A percentile compares a stretch with the other conserved stretches of the same genome.
These are phyloP conservation scores for Hemicentrotus pulcherrimus DNA, from an alignment of 35 echinoderm and acorn worm genomes.

Conservation along the genomic window DNA sequence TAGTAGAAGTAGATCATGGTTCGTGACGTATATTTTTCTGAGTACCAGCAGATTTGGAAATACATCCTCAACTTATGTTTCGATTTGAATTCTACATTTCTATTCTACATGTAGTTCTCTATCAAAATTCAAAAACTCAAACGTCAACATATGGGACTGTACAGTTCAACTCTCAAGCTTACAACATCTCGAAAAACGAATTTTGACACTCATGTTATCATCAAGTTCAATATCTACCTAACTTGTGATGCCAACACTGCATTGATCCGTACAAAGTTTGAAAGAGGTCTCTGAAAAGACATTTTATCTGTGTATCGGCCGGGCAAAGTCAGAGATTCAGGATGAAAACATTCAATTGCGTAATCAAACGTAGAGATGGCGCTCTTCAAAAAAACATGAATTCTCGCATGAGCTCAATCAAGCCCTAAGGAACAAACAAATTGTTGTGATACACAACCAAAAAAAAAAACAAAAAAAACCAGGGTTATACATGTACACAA, in stretches of 20 bases:
- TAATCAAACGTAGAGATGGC: neutral
- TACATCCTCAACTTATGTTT: neutral
- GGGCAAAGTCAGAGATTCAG: neutral
- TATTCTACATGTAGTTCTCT: neutral
- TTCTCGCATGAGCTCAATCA: too few species aligned
- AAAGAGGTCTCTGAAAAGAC: neutral
- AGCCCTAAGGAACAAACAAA: too few species aligned
- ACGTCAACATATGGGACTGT: neutral
- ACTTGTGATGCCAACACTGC: neutral
- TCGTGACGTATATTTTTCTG: too few species aligned
- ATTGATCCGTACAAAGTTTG: neutral
- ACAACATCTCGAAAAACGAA: neutral
- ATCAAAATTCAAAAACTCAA: neutral
- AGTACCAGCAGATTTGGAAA: too few species aligned
- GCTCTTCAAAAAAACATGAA: neutral
- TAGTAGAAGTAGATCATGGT: too few species aligned
- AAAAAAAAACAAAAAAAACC: too few species aligned
- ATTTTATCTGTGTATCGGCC: neutral
- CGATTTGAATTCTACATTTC: neutral
- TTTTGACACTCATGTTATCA: neutral
- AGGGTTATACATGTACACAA: too few species aligned
- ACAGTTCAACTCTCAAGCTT: neutral
- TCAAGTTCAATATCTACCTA: neutral
- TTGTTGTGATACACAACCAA: too few species aligned
- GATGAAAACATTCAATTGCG: neutral